A percentile compares a stretch with the other conserved stretches of the same genome.
Conservation (phyloP, 2,113 vertebrate species). For the Coregonus clupeaformis region DNA sequence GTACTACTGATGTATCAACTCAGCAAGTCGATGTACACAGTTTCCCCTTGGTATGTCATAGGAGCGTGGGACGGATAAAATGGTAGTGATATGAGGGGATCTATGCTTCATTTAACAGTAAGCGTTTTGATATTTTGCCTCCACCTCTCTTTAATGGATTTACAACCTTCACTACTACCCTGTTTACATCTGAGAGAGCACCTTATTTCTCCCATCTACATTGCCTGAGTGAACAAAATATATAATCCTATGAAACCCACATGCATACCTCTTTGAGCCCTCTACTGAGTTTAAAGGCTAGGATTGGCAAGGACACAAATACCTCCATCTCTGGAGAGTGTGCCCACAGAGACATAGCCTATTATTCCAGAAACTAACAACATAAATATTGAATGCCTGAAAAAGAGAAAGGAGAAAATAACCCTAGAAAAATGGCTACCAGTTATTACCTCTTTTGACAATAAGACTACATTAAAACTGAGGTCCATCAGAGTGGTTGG, state of each 20-base stretch:
- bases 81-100: conserved; percentile 30
- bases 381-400: no score
- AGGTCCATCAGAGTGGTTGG: no score
- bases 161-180: conserved; percentile 33
- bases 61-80: conserved; percentile 49
- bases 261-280: conserved; percentile 39
- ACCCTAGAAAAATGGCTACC: no score
- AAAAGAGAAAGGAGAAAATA: no score
- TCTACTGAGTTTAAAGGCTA: background rate
- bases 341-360: conserved; percentile 4
- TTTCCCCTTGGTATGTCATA: conserved; percentile 32
- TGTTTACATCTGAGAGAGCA: conserved; percentile 10
- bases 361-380: no score
- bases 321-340: conserved; percentile 38
- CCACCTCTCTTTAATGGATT: conserved; percentile 48
- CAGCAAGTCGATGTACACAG: conserved; percentile 37
- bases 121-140: conserved; percentile 53
- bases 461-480: no score
- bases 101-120: conserved; percentile 46
- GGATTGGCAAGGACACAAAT: conserved; percentile 24
- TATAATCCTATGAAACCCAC: conserved; percentile 20
- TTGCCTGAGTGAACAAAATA: conserved; percentile 29
- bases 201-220: conserved; percentile 27
- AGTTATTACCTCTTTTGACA: no score
- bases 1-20: conserved; percentile 39